Percentiles rank a stretch among this genome's conserved stretches.
Evolutionary conservation across 2,113 vertebrate genomes (phyloP).

Genomic region (Chaetodon auriga): DNA sequence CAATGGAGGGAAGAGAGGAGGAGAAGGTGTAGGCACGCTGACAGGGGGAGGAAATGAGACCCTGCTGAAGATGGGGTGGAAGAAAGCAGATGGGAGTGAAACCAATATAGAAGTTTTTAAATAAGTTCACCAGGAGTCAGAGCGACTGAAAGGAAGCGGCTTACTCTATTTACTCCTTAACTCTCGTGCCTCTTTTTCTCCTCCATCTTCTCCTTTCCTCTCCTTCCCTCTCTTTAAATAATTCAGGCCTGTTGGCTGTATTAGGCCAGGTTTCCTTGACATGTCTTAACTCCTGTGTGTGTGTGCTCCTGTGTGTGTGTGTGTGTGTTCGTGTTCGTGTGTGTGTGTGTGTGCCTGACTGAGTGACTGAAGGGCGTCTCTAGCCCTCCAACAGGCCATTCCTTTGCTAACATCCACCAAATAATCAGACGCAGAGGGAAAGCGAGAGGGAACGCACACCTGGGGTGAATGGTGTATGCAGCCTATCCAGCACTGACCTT

Average conservation of each 20-base stretch:
- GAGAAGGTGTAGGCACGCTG: conserved; percentile 57
- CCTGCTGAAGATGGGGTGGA: conserved; percentile 52
- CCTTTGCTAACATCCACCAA: conserved; percentile 42
- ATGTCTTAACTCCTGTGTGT: conserved; percentile 41
- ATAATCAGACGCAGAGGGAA: conserved; percentile 31
- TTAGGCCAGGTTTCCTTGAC: conserved; percentile 67
- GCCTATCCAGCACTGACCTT: conserved; percentile 68
- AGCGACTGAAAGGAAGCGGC: conserved; percentile 30
- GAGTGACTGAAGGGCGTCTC: conserved; percentile 24
- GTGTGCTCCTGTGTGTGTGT: background rate
- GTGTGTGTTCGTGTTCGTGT: background rate
- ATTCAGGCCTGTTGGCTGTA: conserved; percentile 71
- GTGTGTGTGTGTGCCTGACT: conserved; percentile 6
- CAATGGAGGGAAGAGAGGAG: conserved; percentile 56
- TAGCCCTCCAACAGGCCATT: conserved; percentile 29
- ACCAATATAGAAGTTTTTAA: conserved; percentile 64
- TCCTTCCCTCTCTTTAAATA: conserved; percentile 69
- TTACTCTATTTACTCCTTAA: conserved; percentile 58
- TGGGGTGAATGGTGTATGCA: conserved; percentile 41
- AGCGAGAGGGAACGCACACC: conserved; percentile 41
- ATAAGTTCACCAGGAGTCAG: conserved; percentile 62
- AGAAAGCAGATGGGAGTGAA: conserved; percentile 55
- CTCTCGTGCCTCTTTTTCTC: conserved; percentile 22
- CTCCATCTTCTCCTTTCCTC: conserved; percentile 50
- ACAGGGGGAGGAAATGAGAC: conserved; percentile 70